Base-by-base conservation (phyloP, 2,113 vertebrate species). In the Stictonetta naevosa region DNA sequence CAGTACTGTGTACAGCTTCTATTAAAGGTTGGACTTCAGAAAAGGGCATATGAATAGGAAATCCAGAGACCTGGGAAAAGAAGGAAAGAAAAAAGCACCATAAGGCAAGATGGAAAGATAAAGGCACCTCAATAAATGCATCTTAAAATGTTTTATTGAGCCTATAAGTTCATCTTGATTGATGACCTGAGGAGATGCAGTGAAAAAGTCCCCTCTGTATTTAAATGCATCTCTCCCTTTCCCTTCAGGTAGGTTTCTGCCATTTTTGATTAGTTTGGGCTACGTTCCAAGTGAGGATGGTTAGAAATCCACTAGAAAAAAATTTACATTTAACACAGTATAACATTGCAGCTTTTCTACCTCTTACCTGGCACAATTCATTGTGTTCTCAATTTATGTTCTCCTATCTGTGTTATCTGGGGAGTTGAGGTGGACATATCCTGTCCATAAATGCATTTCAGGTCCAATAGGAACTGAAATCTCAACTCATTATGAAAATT, bases 21-120 rank as follows among this genome's bases (percentile, higher is more conserved):
- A 99, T 84, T 78, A 99, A 97, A 68, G 99, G 98, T 76, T 94
- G 97, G 64, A 99, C 95, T 97, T 99, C 99, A 17, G 99, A 99
- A 93, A 99, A 99, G 1, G 99, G 97, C 97, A 99, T 98, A 40
- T 99, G 98, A 72, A 99, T 98, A 17, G 99, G 99, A 97, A 99
- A 99, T 73, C 99, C 99, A 20, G 98, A 98, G 92, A 99, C 99
- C 99, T 99, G 86, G 14, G 69, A 77, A 18, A 85, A 68, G 69
- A 26, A 63, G 23, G 42, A n/a, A 56, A 2, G 8, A 36, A 62
- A 76, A 33, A 83, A 44, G 5, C 50, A 72, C 1, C 1, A 3
- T 50, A 5, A 79, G 36, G 38, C 86, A 79, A 87, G 36, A 69
- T 87, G 25, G 82, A 60, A 69, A 83, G 20, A 50, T 55, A 38